phyloP scores from a whole-genome alignment of 1,140 invertebrate genomes.

The Notospermus geniculatus region DNA sequence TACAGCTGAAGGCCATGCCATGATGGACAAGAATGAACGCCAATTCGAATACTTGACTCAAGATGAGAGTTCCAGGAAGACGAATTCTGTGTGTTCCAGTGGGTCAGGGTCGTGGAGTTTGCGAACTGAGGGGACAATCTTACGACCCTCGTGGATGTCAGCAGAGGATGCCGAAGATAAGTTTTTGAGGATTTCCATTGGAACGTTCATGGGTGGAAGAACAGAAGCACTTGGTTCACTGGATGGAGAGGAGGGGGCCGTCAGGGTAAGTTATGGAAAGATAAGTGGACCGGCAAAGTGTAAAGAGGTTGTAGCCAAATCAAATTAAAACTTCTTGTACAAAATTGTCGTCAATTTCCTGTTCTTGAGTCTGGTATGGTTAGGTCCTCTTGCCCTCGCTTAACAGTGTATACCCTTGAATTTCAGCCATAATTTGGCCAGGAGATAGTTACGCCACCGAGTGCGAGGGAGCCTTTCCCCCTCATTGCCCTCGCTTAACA shows the following conservation, averaged over 20 bases:
- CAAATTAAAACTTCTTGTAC: too few species aligned
- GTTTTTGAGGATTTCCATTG: constrained; percentile 26
- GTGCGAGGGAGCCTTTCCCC: constrained; percentile 15
- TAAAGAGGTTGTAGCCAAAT: too few species aligned
- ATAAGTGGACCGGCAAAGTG: too few species aligned
- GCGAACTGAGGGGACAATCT: neutral
- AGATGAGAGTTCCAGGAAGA: constrained; percentile 1
- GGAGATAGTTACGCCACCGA: constrained; percentile 29
- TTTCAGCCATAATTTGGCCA: constrained; percentile 40
- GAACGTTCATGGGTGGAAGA: constrained; percentile 28
- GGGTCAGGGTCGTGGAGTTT: constrained; percentile 4
- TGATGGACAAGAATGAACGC: constrained; percentile 36
- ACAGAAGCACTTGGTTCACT: constrained; percentile 38
- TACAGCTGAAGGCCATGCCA: constrained; percentile 29
- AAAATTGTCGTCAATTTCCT: too few species aligned
- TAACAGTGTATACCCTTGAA: neutral
- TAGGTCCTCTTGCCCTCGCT: too few species aligned
- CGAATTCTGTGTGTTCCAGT: neutral
- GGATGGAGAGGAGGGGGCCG: constrained; percentile 26
- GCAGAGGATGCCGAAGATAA: constrained; percentile 14
- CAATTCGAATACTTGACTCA: constrained; percentile 33
- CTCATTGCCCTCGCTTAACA: too few species aligned
- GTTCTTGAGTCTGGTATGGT: neutral
- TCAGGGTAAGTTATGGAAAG: constrained; percentile 32
- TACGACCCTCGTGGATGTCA: constrained; percentile 11